Conservation (phyloP, 2,113 vertebrate species). For the Bufo bufo region DNA sequence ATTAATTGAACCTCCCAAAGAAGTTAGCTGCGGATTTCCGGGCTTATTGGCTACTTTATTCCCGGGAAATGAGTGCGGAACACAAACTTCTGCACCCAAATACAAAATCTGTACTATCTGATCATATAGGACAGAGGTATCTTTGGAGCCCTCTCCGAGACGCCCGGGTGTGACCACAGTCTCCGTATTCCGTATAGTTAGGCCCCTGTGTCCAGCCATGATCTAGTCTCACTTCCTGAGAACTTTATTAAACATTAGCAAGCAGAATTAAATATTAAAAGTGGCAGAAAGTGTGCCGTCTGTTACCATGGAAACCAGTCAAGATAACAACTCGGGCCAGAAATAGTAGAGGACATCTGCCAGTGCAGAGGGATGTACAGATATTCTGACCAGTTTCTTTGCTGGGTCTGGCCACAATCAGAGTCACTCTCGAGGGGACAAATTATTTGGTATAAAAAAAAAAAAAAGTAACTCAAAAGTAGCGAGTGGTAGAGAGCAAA, state of each 20-base stretch:
- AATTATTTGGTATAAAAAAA: background rate
- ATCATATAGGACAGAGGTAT: no score
- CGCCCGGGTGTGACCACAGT: no score
- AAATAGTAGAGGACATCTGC: conserved; percentile 10
- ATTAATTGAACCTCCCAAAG: no score
- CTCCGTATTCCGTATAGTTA: no score
- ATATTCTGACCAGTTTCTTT: conserved; percentile 14
- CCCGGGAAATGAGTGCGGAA: no score
- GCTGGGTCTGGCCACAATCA: background rate
- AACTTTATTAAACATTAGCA: background rate
- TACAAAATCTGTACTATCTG: no score
- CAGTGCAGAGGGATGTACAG: conserved; percentile 9
- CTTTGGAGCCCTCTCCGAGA: no score
- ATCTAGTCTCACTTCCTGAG: background rate
- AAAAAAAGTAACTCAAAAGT: background rate
- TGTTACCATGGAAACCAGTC: conserved; percentile 30
- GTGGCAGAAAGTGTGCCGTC: background rate
- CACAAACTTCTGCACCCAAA: no score
- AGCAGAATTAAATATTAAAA: background rate
- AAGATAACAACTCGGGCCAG: conserved; percentile 6
- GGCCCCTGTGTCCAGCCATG: no score
- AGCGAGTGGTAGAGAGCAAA: no score
- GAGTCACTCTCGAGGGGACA: background rate
- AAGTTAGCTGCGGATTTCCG: no score
- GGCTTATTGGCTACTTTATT: no score